These are phyloP conservation scores for Cybosia mesomella DNA, from an alignment of 2,888 invertebrate genomes.

Conservation along the genomic window DNA sequence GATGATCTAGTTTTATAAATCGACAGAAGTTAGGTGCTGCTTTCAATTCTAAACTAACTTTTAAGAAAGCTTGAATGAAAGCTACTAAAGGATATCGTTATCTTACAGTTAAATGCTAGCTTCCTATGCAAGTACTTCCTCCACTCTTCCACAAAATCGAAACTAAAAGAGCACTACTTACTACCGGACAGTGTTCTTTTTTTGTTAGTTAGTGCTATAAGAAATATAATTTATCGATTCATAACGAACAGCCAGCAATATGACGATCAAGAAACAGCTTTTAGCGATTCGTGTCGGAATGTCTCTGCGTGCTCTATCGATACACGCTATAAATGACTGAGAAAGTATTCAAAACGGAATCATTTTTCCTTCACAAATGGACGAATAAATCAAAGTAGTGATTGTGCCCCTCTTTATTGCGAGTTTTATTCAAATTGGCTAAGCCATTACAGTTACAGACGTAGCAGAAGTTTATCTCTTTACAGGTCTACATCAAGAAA, in stretches of 20 bases:
- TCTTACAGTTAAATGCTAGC: no score
- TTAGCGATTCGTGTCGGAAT: conserved; percentile 14
- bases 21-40: no score
- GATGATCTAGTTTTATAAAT: no score
- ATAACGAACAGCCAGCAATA: neutral
- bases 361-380: neutral
- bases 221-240: neutral
- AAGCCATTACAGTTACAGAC: neutral
- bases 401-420: neutral
- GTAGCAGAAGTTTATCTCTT: no score
- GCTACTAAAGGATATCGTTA: no score
- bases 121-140: no score
- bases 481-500: neutral
- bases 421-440: neutral
- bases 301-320: conserved; percentile 18
- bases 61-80: no score
- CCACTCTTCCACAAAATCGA: no score
- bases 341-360: conserved; percentile 3
- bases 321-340: neutral
- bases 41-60: no score
- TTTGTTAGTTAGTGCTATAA: neutral
- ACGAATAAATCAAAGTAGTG: neutral
- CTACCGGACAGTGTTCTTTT: neutral
- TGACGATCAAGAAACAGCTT: neutral
- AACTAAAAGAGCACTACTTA: no score